These are phyloP conservation scores for Agrotis puta DNA, from an alignment of 2,888 invertebrate species.

Conservation along the genomic window DNA sequence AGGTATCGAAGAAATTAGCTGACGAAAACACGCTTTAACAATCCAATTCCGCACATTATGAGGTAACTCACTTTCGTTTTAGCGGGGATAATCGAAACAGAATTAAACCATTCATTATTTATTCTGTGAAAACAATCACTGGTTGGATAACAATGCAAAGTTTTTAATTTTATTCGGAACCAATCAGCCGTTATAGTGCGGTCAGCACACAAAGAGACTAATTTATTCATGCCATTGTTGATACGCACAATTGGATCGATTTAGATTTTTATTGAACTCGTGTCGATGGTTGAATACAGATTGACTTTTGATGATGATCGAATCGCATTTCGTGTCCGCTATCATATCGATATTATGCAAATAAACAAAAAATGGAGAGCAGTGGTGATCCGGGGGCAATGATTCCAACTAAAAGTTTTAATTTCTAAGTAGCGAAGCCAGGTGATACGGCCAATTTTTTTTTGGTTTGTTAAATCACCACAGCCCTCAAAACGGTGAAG, in stretches of 20 bases:
- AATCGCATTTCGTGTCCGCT: conserved; percentile 13
- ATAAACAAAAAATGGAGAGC: background rate
- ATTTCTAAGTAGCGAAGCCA: too few species aligned
- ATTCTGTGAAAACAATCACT: conserved; percentile 38
- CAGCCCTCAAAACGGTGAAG: too few species aligned
- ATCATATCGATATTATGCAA: conserved; percentile 10
- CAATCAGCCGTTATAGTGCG: conserved; percentile 69
- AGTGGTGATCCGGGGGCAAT: too few species aligned
- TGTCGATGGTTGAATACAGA: background rate
- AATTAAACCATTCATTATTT: conserved; percentile 45
- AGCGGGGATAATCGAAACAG: conserved; percentile 39
- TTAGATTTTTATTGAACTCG: conserved; percentile 46
- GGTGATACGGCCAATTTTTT: too few species aligned
- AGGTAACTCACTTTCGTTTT: conserved; percentile 33
- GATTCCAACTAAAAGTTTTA: too few species aligned
- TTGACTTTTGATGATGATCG: conserved; percentile 25
- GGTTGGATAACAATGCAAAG: conserved; percentile 52
- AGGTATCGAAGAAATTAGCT: conserved; percentile 19
- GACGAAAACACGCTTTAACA: conserved; percentile 19
- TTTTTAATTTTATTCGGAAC: conserved; percentile 70
- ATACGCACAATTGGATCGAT: conserved; percentile 52
- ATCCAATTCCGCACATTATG: conserved; percentile 21
- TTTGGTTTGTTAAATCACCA: too few species aligned
- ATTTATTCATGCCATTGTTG: conserved; percentile 64
- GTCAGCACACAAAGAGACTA: conserved; percentile 66